Percentiles rank a stretch among this genome's conserved stretches.
Conservation (phyloP, 2,113 vertebrate genomes). For the Pan paniscus region DNA sequence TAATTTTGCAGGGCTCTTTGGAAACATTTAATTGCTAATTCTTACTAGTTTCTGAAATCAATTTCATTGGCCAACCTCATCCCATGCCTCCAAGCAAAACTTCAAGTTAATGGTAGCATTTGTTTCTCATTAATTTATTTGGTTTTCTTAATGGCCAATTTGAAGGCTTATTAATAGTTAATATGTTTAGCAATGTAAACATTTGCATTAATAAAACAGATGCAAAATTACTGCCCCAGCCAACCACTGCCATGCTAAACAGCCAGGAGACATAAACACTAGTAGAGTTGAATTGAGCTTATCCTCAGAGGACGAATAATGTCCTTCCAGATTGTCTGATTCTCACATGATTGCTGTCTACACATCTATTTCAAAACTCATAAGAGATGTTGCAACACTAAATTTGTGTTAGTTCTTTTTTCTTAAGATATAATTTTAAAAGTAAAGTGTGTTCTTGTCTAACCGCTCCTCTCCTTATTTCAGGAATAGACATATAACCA, state of each 20-base stretch:
- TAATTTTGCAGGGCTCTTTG: not conserved
- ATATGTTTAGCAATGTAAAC: slow-evolving; percentile 51
- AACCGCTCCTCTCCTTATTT: not conserved
- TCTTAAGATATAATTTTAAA: not conserved
- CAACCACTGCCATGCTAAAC: not conserved
- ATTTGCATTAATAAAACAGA: slow-evolving; percentile 44
- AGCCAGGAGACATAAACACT: not conserved
- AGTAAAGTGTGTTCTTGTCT: not conserved
- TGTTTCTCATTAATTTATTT: slow-evolving; percentile 59
- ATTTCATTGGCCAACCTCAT: slow-evolving; percentile 10
- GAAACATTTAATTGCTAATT: slow-evolving; percentile 40
- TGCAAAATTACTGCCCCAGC: not conserved
- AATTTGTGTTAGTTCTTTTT: not conserved
- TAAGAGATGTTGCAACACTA: not conserved
- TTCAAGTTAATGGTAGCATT: slow-evolving; percentile 51
- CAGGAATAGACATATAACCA: not conserved
- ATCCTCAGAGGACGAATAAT: not conserved
- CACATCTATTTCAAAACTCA: not conserved
- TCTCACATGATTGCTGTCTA: not conserved
- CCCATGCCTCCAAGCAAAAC: slow-evolving; percentile 33
- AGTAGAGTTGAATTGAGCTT: not conserved
- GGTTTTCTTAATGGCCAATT: slow-evolving; percentile 44
- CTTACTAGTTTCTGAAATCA: slow-evolving; percentile 51
- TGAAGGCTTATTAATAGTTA: slow-evolving; percentile 56
- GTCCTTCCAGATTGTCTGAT: not conserved